Conservation (phyloP, 2,113 vertebrate species). For the Leucopsar rothschildi region DNA sequence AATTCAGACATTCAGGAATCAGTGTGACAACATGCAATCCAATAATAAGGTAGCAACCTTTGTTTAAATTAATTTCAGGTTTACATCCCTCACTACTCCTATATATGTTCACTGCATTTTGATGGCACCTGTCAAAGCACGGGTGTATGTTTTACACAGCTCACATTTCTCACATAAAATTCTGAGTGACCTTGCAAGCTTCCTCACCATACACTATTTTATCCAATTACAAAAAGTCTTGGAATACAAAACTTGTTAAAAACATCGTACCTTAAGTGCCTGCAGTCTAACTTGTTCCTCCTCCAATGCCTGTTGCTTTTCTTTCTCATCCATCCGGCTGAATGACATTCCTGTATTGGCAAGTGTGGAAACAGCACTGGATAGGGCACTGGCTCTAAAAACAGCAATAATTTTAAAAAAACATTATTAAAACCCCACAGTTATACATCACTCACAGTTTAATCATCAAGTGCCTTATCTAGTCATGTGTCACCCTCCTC, state of each 20-base stretch:
- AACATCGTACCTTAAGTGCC: conserved; percentile 81
- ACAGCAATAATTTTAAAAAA: background rate
- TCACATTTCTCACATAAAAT: background rate
- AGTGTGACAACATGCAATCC: background rate
- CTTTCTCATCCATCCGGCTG: conserved; percentile 86
- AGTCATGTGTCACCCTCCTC: background rate
- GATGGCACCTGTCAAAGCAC: background rate
- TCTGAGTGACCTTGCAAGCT: background rate
- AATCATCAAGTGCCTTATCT: background rate
- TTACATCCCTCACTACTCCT: background rate
- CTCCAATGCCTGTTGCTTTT: conserved; percentile 88
- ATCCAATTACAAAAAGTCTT: background rate
- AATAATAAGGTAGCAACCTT: background rate
- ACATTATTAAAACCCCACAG: background rate
- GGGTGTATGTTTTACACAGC: background rate
- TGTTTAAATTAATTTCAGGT: background rate
- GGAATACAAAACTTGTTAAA: background rate
- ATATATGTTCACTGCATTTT: background rate
- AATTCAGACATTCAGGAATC: background rate
- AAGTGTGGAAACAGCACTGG: conserved; percentile 86
- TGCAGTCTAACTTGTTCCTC: conserved; percentile 89
- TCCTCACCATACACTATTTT: background rate
- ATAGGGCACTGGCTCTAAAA: conserved; percentile 83
- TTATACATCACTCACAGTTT: background rate
- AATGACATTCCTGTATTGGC: conserved; percentile 86